phyloP scores from a whole-genome alignment of 2,888 invertebrate species.

The Rotaria magnacalcarata region DNA sequence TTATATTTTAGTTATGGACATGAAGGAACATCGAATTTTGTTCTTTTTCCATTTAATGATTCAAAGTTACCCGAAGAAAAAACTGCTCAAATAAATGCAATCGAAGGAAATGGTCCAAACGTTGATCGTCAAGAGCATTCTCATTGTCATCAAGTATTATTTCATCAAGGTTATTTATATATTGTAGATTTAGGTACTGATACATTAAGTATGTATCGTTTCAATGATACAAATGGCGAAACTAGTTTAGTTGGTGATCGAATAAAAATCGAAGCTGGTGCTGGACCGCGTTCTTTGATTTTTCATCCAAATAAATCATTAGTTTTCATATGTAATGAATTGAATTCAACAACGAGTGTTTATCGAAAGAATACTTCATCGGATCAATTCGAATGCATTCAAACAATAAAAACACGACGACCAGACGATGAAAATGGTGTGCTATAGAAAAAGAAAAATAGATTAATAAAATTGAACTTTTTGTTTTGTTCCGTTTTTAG shows the following conservation, averaged over 20 bases:
- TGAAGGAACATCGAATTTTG: background rate
- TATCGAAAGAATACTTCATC: background rate
- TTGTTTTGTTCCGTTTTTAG: background rate
- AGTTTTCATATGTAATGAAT: conserved; percentile 19
- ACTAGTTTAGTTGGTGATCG: background rate
- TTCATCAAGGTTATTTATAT: background rate
- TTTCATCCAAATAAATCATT: conserved; percentile 17
- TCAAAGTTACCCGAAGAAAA: background rate
- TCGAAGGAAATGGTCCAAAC: background rate
- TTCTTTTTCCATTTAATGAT: background rate
- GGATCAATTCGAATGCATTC: background rate
- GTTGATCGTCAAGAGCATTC: background rate
- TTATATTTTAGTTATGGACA: background rate
- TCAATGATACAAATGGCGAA: background rate
- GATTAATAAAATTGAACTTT: too few relatives aligned
- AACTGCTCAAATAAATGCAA: background rate
- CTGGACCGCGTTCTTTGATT: background rate
- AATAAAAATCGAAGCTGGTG: background rate
- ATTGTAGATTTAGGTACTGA: background rate
- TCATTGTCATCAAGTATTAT: background rate
- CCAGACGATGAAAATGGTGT: background rate
- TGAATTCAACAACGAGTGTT: conserved; percentile 30
- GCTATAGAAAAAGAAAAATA: background rate
- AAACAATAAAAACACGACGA: conserved; percentile 2
- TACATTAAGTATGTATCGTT: background rate